Percentiles rank a stretch among this genome's conserved stretches.
Evolutionary conservation across 2,797 vertebrate species (phyloP).

Genomic region (Hippocampus kuda): DNA sequence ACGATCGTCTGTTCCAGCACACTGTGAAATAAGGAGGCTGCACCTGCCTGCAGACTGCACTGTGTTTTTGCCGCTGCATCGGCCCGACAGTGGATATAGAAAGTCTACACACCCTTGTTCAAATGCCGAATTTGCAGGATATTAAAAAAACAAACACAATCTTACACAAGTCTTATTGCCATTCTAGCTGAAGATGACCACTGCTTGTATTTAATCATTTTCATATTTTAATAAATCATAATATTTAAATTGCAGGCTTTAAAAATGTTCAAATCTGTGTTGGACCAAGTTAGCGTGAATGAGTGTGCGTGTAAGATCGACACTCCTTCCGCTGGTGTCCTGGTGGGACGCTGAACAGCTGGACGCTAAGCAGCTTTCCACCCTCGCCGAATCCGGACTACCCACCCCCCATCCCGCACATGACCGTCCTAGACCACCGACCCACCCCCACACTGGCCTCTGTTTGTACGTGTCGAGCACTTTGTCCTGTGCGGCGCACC

Average conservation of each 20-base stretch:
- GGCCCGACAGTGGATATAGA: neutral
- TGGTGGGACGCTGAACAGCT: constrained; percentile 68
- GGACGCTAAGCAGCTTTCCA: constrained; percentile 70
- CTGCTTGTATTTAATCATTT: neutral
- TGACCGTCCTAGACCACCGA: constrained; percentile 19
- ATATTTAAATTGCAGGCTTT: neutral
- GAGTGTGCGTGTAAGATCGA: constrained; percentile 24
- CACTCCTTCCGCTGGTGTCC: constrained; percentile 44
- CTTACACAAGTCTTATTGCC: neutral
- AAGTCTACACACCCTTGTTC: neutral
- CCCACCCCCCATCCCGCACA: constrained; percentile 39
- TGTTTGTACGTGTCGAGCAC: neutral
- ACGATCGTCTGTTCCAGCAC: neutral
- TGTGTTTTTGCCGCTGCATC: neutral
- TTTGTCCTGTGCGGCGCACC: neutral
- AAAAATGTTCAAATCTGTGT: neutral
- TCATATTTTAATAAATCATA: neutral
- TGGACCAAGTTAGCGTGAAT: neutral
- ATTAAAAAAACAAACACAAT: no score
- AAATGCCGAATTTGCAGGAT: neutral
- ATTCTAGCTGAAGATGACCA: neutral
- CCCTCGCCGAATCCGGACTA: constrained; percentile 48
- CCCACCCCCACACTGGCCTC: constrained; percentile 4
- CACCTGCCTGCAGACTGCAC: neutral
- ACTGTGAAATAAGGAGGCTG: neutral